Base-by-base conservation (phyloP, 1,140 invertebrate species). In the Penaeus vannamei region DNA sequence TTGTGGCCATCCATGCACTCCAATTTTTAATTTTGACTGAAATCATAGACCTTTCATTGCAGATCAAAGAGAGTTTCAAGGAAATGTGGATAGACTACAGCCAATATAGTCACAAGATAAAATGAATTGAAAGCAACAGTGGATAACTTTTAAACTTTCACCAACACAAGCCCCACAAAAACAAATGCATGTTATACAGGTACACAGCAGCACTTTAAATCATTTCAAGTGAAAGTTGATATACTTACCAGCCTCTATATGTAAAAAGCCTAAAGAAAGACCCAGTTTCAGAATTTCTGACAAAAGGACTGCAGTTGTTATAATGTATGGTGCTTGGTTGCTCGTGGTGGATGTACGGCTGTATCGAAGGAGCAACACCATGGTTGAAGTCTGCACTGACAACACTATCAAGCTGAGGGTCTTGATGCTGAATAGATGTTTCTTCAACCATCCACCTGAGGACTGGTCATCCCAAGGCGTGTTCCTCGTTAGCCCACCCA, bases 281-380 rank as follows among this genome's bases (percentile, higher is more conserved):
- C 93, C 62, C 42, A 94, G 90, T 91, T 94, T 94, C 46, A 94
- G 86, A 46, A 94, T 87, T 92, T 94, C 94, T 36, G 93, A 91
- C 32, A 93, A 90, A 22, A 94, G 91, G 79, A 94, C 93, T 5
- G 93, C 94, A 61, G 94, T 94, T 32, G 94, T 94, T 20, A 93
- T 93, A 12, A 94, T 77, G 91, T 94, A 94, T 59, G 92, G 91
- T 0, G 92, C 92, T 69, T 92, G 93, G 64, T 93, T 83, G 32
- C 93, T 93, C 14, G 82, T n/a, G 36, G 22, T 53, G 14, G 79
- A 7, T 0, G 79, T 90, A 14, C 89, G 84, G 46, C 89, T 90
- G 90, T 94, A 94, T 60, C 94, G 91, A 22, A 94, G 91, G 26
- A 93, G 89, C 32, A 95, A 90, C 19, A 94, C 94, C n/a, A 94